phyloP scores from a whole-genome alignment of 2,797 vertebrate species.

The Protosalanx chinensis region DNA sequence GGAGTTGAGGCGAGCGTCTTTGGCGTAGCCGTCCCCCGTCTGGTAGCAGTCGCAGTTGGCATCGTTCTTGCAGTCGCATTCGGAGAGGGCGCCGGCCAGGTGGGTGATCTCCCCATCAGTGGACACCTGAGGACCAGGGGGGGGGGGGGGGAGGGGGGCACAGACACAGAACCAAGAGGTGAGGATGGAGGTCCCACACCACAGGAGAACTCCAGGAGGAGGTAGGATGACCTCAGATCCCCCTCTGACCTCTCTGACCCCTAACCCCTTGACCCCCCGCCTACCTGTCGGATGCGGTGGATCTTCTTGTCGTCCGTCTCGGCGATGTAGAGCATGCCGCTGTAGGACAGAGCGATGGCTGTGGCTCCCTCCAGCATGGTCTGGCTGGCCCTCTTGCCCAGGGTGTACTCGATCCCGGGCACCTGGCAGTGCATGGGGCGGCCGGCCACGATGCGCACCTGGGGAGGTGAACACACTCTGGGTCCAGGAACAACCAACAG shows the following conservation, averaged over 20 bases:
- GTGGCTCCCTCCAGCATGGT: conserved; percentile 93
- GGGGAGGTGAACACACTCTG: conserved; percentile 26
- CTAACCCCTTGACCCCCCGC: neutral
- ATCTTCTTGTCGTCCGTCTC: conserved; percentile 98
- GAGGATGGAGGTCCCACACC: neutral
- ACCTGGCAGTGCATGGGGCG: conserved; percentile 98
- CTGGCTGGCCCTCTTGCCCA: conserved; percentile 90
- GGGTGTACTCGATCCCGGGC: conserved; percentile 87
- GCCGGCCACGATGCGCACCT: conserved; percentile 93
- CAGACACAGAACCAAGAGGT: neutral
- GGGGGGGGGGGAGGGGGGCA: neutral
- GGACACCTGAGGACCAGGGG: conserved; percentile 71
- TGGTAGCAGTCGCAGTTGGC: conserved; percentile 98
- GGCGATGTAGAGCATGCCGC: conserved; percentile 90
- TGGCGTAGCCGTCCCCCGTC: conserved; percentile 92
- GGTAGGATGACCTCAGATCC: too few relatives aligned
- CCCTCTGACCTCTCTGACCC: too few relatives aligned
- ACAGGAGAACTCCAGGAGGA: too few relatives aligned
- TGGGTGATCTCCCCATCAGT: conserved; percentile 96
- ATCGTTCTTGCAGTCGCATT: conserved; percentile 98
- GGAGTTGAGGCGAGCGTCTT: conserved; percentile 89
- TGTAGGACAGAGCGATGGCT: conserved; percentile 93
- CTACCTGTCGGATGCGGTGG: conserved; percentile 87
- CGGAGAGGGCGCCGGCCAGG: conserved; percentile 87
- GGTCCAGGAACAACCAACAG: neutral